Percentiles rank a stretch among this genome's conserved stretches.
Evolutionary conservation across 2,797 vertebrate species (phyloP).

Genomic region (Lacerta viridis): DNA sequence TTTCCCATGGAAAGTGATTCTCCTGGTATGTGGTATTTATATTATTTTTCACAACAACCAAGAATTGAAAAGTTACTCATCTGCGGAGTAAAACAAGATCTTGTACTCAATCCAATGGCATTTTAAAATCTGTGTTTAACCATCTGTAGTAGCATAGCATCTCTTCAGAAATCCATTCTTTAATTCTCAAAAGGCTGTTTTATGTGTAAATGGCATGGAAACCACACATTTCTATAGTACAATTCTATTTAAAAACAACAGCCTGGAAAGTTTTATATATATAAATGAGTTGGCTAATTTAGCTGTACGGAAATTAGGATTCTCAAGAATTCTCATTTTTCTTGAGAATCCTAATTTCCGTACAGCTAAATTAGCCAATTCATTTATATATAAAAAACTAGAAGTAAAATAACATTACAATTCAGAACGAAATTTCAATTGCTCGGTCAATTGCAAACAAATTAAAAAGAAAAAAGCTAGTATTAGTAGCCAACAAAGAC

Average conservation of each 20-base stretch:
- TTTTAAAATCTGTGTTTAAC: conserved; percentile 7
- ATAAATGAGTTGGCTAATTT: no score
- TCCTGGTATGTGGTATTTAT: conserved; percentile 36
- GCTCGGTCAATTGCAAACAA: no score
- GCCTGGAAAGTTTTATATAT: no score
- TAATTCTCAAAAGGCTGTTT: background rate
- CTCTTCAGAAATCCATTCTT: no score
- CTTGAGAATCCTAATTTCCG: background rate
- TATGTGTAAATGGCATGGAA: background rate
- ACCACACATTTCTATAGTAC: background rate
- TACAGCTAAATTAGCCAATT: background rate
- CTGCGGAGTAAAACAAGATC: conserved; percentile 6
- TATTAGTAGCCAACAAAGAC: no score
- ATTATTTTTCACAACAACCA: conserved; percentile 29
- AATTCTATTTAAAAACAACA: no score
- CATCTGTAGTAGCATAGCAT: background rate
- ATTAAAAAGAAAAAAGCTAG: no score
- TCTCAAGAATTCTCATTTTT: no score
- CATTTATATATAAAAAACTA: no score
- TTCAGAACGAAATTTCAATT: no score
- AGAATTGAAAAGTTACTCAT: conserved; percentile 20
- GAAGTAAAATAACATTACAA: no score
- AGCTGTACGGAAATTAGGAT: no score
- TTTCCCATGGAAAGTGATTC: conserved; percentile 58
- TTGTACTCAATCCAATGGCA: background rate